Percentiles rank a stretch among this genome's conserved stretches.
Conservation (phyloP, 1,140 invertebrate genomes). For the Ptiloglossa arizonensis region DNA sequence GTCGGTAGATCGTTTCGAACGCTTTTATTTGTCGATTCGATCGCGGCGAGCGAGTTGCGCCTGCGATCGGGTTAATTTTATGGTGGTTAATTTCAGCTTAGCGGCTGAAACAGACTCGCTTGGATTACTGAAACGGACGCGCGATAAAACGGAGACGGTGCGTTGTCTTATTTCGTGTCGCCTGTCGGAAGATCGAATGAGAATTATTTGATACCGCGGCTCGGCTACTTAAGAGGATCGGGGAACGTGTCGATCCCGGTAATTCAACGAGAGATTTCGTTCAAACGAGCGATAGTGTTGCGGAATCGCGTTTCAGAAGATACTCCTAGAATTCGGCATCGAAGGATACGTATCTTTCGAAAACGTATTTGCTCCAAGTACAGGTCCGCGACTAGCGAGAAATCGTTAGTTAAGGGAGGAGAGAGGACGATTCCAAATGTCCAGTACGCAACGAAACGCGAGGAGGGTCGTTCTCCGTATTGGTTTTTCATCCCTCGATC, state of each 20-base stretch:
- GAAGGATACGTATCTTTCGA: too few relatives aligned
- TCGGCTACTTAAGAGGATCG: background rate
- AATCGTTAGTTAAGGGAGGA: too few relatives aligned
- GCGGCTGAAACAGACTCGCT: background rate
- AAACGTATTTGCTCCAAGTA: too few relatives aligned
- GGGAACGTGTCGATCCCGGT: background rate
- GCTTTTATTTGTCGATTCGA: slow-evolving; percentile 13
- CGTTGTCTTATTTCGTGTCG: slow-evolving; percentile 2
- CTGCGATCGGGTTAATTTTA: slow-evolving; percentile 18
- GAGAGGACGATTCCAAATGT: too few relatives aligned
- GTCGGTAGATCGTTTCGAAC: background rate
- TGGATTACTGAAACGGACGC: background rate
- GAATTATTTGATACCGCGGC: background rate
- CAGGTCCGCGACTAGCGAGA: too few relatives aligned
- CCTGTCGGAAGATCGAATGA: background rate
- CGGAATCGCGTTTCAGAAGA: too few relatives aligned
- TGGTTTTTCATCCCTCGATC: slow-evolving; percentile 18
- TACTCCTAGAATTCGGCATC: too few relatives aligned
- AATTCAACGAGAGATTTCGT: too few relatives aligned
- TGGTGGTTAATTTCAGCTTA: slow-evolving; percentile 20
- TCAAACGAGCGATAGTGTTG: too few relatives aligned
- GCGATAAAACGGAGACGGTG: background rate
- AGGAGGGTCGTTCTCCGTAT: background rate
- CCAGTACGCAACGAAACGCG: background rate
- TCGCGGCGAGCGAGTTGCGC: background rate